Evolutionary conservation across 2,888 invertebrate species (phyloP).

Genomic region (Fragum whitleyi): DNA sequence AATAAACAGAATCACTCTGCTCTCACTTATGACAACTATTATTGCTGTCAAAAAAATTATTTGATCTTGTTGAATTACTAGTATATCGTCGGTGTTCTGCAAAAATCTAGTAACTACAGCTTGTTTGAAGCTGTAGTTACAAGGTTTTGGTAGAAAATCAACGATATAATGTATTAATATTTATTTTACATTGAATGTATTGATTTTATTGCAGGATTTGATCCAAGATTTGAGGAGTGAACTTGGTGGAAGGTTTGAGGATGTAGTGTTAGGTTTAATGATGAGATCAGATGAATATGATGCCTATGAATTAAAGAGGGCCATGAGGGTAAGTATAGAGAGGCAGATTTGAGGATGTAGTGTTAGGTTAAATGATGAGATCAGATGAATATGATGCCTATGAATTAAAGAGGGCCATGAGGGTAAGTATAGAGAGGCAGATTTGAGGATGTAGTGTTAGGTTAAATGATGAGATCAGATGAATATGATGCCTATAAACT

Average conservation of each 20-base stretch:
- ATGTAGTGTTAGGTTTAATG: slow-evolving; percentile 93
- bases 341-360: slow-evolving; percentile 92
- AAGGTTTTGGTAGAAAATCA: too few species aligned
- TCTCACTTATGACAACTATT: too few species aligned
- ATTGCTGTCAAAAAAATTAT: too few species aligned
- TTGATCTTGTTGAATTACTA: too few species aligned
- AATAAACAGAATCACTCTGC: too few species aligned
- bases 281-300: slow-evolving; percentile 94
- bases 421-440: slow-evolving; percentile 90
- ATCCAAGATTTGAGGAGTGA: slow-evolving; percentile 88
- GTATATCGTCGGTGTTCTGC: too few species aligned
- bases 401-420: slow-evolving; percentile 92
- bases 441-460: slow-evolving; percentile 93
- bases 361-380: slow-evolving; percentile 94
- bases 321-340: slow-evolving; percentile 87
- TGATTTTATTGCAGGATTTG: slow-evolving; percentile 75
- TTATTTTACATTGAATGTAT: too few species aligned
- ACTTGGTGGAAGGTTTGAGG: slow-evolving; percentile 94
- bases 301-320: slow-evolving; percentile 92
- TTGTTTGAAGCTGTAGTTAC: too few species aligned
- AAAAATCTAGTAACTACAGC: too few species aligned
- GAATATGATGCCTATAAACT: slow-evolving; percentile 94
- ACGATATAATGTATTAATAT: too few species aligned
- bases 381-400: slow-evolving; percentile 93
- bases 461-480: slow-evolving; percentile 93